Evolutionary conservation across 2,113 vertebrate genomes (phyloP).

Genomic region (Hyaena hyaena): DNA sequence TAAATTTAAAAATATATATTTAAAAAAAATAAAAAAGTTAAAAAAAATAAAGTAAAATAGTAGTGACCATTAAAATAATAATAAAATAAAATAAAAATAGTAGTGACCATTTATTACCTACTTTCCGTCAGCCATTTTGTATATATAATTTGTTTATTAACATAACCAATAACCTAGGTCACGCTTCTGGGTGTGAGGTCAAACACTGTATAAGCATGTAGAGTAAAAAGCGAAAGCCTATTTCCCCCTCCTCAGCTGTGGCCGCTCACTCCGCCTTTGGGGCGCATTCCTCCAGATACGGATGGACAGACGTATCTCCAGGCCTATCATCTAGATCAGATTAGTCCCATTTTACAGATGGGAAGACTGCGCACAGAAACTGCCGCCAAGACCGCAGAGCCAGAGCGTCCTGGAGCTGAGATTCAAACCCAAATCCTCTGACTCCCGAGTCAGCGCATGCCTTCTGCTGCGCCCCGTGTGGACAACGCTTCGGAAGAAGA

Average conservation of each 20-base stretch:
- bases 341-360: not conserved
- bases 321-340: not conserved
- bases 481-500: not conserved
- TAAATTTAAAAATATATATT: no score
- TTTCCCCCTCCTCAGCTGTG: not conserved
- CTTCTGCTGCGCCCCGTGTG: not conserved
- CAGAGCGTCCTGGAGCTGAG: not conserved
- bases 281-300: not conserved
- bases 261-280: not conserved
- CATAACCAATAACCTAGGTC: not conserved
- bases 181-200: not conserved
- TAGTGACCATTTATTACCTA: not conserved
- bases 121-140: not conserved
- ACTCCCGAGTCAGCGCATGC: not conserved
- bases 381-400: not conserved
- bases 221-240: not conserved
- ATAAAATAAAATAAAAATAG: not conserved
- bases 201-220: not conserved
- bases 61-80: no score
- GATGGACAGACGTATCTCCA: not conserved
- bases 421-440: not conserved
- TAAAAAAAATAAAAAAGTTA: no score
- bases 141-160: not conserved
- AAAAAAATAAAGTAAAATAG: not conserved
- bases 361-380: not conserved